A percentile compares a stretch with the other conserved stretches of the same genome.
phyloP scores from a whole-genome alignment of 2,113 vertebrate species.

The Corynorhinus townsendii region DNA sequence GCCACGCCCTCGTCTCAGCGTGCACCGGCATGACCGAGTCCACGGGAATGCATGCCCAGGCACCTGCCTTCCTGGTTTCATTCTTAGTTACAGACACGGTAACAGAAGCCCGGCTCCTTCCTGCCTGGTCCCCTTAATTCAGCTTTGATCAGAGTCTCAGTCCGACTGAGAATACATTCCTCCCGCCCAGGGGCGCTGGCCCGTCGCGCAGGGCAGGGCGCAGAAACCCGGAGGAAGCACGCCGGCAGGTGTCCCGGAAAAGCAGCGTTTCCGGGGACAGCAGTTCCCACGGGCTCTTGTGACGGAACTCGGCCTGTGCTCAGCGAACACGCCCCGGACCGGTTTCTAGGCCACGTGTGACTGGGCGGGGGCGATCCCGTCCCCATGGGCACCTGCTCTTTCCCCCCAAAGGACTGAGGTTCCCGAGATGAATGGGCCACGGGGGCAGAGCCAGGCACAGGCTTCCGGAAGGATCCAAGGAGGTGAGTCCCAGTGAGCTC shows the following conservation, averaged over 20 bases:
- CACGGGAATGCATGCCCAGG: not conserved
- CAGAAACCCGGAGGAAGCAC: not conserved
- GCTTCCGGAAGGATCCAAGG: not conserved
- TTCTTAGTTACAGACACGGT: not conserved
- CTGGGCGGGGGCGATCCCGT: not conserved
- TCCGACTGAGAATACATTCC: not conserved
- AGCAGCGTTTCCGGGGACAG: not conserved
- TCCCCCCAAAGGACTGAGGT: not conserved
- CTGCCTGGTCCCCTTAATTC: not conserved
- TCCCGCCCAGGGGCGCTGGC: not conserved
- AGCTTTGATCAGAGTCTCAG: not conserved
- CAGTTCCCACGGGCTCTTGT: not conserved
- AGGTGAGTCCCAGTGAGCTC: not conserved
- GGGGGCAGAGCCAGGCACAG: not conserved
- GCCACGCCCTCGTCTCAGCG: not conserved
- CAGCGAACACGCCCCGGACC: not conserved
- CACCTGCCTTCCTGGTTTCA: not conserved
- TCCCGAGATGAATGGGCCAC: not conserved
- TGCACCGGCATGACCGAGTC: not conserved
- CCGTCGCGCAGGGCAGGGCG: not conserved
- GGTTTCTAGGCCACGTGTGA: no score
- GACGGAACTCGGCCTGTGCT: not conserved
- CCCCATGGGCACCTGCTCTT: not conserved
- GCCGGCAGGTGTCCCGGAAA: not conserved
- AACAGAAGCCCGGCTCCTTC: not conserved